Conservation (phyloP, 2,113 vertebrate species). For the Limnothrissa miodon region DNA sequence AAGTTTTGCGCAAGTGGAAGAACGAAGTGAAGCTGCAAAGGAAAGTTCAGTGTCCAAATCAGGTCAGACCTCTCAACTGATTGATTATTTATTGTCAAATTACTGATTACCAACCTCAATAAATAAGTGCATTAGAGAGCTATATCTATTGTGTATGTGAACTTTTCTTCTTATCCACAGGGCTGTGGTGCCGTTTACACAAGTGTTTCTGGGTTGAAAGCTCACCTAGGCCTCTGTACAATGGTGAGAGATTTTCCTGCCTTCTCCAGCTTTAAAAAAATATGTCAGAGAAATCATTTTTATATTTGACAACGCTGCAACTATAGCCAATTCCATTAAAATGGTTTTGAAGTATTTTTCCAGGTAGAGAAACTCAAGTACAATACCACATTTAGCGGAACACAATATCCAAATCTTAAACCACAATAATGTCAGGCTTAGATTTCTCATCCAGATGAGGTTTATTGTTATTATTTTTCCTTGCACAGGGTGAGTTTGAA, state of each 20-base stretch:
- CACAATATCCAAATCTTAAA: not conserved
- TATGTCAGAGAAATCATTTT: not conserved
- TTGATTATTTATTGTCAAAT: no score
- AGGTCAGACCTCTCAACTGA: slow-evolving; percentile 70
- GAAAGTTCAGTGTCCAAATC: slow-evolving; percentile 89
- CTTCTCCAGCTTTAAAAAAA: not conserved
- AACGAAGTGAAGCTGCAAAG: slow-evolving; percentile 89
- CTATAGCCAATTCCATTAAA: not conserved
- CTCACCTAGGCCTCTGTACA: slow-evolving; percentile 89
- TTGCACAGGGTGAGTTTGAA: slow-evolving; percentile 84
- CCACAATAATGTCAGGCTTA: not conserved
- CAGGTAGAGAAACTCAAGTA: not conserved
- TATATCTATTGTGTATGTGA: not conserved
- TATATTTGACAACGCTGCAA: not conserved
- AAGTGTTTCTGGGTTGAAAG: slow-evolving; percentile 91
- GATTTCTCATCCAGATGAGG: not conserved
- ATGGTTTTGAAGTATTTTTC: not conserved
- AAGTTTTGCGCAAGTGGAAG: slow-evolving; percentile 92
- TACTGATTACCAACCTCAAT: not conserved
- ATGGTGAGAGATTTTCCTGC: slow-evolving; percentile 67
- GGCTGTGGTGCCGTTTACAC: slow-evolving; percentile 88
- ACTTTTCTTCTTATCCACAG: slow-evolving; percentile 60
- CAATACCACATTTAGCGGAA: not conserved
- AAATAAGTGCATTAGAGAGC: not conserved
- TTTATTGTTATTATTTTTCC: slow-evolving; percentile 30